Percentiles rank a stretch among this genome's conserved stretches.
These are phyloP conservation scores for Siderastrea siderea DNA, from an alignment of 92 coral and sea anemone genomes.

Conservation along the genomic window DNA sequence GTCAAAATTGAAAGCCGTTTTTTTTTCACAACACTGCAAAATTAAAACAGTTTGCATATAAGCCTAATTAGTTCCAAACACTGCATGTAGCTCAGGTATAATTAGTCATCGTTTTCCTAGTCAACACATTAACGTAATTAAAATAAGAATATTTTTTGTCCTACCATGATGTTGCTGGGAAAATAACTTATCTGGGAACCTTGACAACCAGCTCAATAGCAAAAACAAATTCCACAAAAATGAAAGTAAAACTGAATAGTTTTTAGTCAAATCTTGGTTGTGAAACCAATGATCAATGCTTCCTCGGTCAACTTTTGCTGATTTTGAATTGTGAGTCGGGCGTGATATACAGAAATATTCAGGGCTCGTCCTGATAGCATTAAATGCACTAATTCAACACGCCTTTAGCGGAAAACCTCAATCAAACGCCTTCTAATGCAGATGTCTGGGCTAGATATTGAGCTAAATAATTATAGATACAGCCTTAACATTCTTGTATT, in stretches of 20 bases:
- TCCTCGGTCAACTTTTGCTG: not conserved
- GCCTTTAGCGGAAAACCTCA: conserved; percentile 19
- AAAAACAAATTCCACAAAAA: not conserved
- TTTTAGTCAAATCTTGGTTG: no score
- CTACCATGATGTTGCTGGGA: conserved; percentile 20
- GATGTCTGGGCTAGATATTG: not conserved
- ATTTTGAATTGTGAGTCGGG: not conserved
- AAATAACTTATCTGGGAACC: not conserved
- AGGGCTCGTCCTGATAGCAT: conserved; percentile 26
- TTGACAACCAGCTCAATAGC: not conserved
- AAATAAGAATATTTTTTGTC: not conserved
- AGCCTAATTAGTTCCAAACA: no score
- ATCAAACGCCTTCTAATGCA: not conserved
- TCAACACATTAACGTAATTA: not conserved
- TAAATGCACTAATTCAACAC: not conserved
- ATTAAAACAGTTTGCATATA: no score
- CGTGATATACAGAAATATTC: conserved; percentile 2
- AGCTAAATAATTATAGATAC: no score
- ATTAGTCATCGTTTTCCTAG: no score
- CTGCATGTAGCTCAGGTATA: no score
- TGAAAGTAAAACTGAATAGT: not conserved
- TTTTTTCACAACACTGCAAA: no score
- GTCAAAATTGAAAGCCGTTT: no score
- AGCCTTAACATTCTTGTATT: no score
- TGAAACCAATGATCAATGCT: not conserved